Conservation (phyloP, 2,113 vertebrate genomes). For the Ageneiosus marmoratus region DNA sequence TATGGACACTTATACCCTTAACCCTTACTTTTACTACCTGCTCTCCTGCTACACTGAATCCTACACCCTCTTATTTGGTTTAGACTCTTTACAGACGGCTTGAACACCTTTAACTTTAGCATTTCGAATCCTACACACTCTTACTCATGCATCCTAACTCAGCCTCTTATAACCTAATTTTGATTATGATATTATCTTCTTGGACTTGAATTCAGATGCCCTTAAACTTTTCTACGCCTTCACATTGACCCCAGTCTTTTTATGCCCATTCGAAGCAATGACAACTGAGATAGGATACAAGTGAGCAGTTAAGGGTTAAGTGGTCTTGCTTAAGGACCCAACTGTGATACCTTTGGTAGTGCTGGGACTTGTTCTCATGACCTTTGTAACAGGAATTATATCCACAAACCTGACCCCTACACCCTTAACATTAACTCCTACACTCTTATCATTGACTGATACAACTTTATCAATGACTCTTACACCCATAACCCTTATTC, state of each 20-base stretch:
- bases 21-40: no score
- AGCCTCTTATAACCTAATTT: neutral
- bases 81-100: no score
- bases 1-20: no score
- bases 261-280: neutral
- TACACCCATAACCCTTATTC: neutral
- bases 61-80: no score
- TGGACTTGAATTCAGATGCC: no score
- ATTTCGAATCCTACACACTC: no score
- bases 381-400: neutral
- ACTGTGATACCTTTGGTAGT: neutral
- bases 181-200: no score
- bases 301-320: neutral
- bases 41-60: no score
- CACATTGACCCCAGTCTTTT: neutral
- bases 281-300: no score
- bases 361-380: neutral
- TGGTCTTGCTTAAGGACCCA: neutral
- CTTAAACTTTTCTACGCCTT: no score
- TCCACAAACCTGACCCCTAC: neutral
- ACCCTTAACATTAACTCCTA: neutral
- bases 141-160: neutral
- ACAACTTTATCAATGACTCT: neutral
- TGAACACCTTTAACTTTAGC: no score
- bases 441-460: neutral